Evolutionary conservation across 2,113 vertebrate species (phyloP).

Genomic region (Ondatra zibethicus): DNA sequence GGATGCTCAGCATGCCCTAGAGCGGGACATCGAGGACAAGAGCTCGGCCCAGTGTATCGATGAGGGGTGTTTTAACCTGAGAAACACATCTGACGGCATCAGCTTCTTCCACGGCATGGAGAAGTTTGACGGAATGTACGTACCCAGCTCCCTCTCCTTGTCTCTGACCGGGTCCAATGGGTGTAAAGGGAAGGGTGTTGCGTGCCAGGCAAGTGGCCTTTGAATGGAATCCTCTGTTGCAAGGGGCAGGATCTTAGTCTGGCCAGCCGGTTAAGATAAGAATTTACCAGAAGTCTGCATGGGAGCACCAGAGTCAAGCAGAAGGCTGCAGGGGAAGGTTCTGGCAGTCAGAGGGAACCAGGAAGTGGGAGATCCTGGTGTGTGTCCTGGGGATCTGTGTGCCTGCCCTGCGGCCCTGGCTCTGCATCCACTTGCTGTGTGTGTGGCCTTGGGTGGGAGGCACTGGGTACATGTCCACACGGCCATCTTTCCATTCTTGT

Average conservation of each 20-base stretch:
- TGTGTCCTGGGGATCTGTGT: background rate
- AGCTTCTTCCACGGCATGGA: conserved; percentile 79
- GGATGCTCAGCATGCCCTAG: conserved; percentile 80
- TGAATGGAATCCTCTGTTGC: background rate
- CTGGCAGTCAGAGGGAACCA: background rate
- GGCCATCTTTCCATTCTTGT: background rate
- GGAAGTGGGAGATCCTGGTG: background rate
- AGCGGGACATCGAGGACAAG: conserved; percentile 82
- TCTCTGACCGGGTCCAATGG: background rate
- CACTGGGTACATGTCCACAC: background rate
- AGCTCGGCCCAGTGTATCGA: conserved; percentile 80
- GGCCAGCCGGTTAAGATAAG: background rate
- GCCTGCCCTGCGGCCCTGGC: too few species aligned
- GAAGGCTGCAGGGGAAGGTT: background rate
- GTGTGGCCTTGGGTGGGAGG: background rate
- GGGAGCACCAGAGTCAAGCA: background rate
- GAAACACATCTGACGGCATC: conserved; percentile 77
- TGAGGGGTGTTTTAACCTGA: conserved; percentile 82
- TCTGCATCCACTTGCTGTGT: background rate
- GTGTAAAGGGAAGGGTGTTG: fast-evolving
- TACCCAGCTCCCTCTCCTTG: background rate
- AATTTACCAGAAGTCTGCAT: background rate
- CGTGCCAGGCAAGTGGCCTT: background rate
- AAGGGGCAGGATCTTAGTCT: background rate
- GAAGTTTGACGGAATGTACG: conserved; percentile 78